Base-by-base conservation (phyloP, 2,888 invertebrate species). In the Cephus spinipes region DNA sequence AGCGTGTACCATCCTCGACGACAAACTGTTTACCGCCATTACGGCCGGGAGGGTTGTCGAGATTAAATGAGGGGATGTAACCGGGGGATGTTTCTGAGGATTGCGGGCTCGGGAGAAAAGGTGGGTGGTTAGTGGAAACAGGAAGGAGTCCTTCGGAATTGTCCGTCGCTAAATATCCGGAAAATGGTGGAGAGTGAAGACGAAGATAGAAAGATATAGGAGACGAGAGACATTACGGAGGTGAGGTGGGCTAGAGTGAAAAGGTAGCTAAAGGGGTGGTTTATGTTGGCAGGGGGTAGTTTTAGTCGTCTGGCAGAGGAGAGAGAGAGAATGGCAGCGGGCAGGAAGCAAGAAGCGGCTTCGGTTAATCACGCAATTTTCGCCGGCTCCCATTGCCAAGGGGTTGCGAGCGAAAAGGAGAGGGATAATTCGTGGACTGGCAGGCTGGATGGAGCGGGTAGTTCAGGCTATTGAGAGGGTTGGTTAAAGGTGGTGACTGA, bases 281-380 rank as follows among this genome's bases (percentile, higher is more conserved):
- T 55, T 23, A 55, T 9, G 55, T 23, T 23, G 55, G 55, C 23
- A 31, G 31, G 23, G 71, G 71, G 71, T 71, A 71, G 31, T 31
- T 71, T 31, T 30, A 55, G 71, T 30, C 0, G 71, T 23, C 71
- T 71, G 32, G 31, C 31, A 9, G 71, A 71, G 11, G 34, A 34
- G 34, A 11, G 34, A 35, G 35, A 35, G 35, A 35, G 35, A 76
- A 81, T 76, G 83, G 83, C 86, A 32, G 71, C 71, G 32, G 12
- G 71, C 71, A 33, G 71, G 71, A 33, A 71, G 71, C 31, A 71
- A 31, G 71, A 71, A 55, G 83, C 82, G 82, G 84, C 83, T 83
- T 84, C 83, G 83, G 85, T 87, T 87, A 87, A 87, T 87, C 86
- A 83, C 82, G 85, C 84, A 85, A 87, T 87, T 87, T 86, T 84